These are phyloP conservation scores for Andrena chrysosceles DNA, from an alignment of 2,888 invertebrate species.

Conservation along the genomic window DNA sequence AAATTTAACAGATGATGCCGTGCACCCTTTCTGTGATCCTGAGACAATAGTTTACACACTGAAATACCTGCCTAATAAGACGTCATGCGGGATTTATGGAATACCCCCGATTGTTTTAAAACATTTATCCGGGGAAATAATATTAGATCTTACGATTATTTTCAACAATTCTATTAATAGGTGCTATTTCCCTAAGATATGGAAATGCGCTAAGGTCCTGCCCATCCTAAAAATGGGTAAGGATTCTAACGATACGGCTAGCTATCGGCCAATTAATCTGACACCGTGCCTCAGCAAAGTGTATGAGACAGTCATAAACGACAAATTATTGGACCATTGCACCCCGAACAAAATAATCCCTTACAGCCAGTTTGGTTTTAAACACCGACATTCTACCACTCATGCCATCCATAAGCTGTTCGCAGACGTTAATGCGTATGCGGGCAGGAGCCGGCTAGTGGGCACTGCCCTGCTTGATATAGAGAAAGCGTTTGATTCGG, in stretches of 20 bases:
- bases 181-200: slow-evolving; percentile 60
- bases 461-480: slow-evolving; percentile 27
- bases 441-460: slow-evolving; percentile 14
- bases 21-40: background rate
- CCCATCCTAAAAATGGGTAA: slow-evolving; percentile 47
- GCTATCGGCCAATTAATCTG: slow-evolving; percentile 46
- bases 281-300: slow-evolving; percentile 57
- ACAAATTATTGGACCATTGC: background rate
- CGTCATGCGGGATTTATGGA: slow-evolving; percentile 1
- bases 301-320: slow-evolving; percentile 44
- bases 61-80: slow-evolving; percentile 26
- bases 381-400: slow-evolving; percentile 29
- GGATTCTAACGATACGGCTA: slow-evolving; percentile 2
- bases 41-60: background rate
- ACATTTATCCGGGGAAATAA: slow-evolving; percentile 3
- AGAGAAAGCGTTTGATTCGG: slow-evolving; percentile 47
- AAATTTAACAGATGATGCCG: background rate
- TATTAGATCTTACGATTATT: slow-evolving; percentile 17
- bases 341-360: slow-evolving; percentile 21
- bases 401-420: slow-evolving; percentile 47
- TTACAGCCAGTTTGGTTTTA: slow-evolving; percentile 42
- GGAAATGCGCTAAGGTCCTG: slow-evolving; percentile 40
- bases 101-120: slow-evolving; percentile 30
- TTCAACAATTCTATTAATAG: slow-evolving; percentile 61
- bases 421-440: slow-evolving; percentile 16